Conservation (phyloP, 2,797 vertebrate species). For the Glossophaga mutica region DNA sequence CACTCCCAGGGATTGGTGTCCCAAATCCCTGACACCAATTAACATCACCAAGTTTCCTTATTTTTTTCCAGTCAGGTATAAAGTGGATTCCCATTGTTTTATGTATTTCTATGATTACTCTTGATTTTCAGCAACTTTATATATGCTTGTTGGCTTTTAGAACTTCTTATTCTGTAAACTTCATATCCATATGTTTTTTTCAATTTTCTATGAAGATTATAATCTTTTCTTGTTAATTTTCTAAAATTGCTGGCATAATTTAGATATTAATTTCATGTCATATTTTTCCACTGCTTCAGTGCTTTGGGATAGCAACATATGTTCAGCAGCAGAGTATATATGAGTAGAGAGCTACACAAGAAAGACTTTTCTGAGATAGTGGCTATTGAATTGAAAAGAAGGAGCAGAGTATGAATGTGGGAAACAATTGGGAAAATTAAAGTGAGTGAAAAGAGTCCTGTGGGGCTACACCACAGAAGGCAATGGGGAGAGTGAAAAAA, state of each 20-base stretch:
- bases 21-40: neutral
- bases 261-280: slow-evolving; percentile 18
- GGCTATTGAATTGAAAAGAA: neutral
- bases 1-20: too few species aligned
- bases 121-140: slow-evolving; percentile 23
- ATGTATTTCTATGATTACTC: slow-evolving; percentile 21
- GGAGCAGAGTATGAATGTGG: neutral
- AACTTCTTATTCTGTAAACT: slow-evolving; percentile 17
- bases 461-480: neutral
- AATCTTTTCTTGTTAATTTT: neutral
- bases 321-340: neutral
- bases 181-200: neutral
- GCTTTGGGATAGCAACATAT: neutral
- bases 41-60: neutral
- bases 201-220: slow-evolving; percentile 13
- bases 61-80: slow-evolving; percentile 11
- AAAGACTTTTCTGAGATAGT: neutral
- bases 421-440: neutral
- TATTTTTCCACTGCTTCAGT: neutral
- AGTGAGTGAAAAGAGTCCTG: neutral
- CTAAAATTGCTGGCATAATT: neutral
- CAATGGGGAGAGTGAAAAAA: neutral
- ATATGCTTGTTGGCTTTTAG: neutral
- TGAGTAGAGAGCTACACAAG: neutral
- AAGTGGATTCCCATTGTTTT: slow-evolving; percentile 3